Evolutionary conservation across 2,113 vertebrate species (phyloP), one percentile per base, ranked within the genome.

Genomic region (Silurus meridionalis): DNA sequence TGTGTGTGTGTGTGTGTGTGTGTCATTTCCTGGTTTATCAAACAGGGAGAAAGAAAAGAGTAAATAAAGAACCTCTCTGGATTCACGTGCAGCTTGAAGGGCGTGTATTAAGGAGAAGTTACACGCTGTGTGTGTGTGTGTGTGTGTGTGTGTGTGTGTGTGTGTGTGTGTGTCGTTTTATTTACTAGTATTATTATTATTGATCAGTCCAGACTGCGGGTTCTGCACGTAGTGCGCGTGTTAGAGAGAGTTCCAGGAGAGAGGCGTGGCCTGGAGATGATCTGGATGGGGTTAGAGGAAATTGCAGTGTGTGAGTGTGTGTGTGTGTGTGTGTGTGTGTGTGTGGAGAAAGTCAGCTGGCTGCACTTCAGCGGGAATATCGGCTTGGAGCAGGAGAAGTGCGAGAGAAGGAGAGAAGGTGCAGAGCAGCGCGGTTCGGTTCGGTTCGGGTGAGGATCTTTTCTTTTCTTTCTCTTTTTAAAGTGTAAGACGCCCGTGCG

Each of bases 331-430:
- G 78, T 23, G 53, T n/a, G 23, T 74, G 21, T 55, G 52, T 66
- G 37, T 15, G 53, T 17, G 75, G 17, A 13, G 69, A 60, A 46
- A 60, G 69, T 84, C 83, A 74, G 69, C 83, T 61, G 83, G 61
- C 5, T 66, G 23, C 1, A 28, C 2, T 17, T 67, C 46, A 4
- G 2, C 61, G 21, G 61, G 48, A 67, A 53, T 66, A 82, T 64
- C 64, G 25, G n/a, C 52, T 55, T 55, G 57, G 28, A 61, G 57
- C 5, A 60, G 25, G 72, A 71, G 19, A 67, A 58, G 82, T 13
- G n/a, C 9, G 67, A 14, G 48, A 71, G 50, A 66, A n/a, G 0
- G 67, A 14, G 48, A 71, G 50, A 66, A n/a, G 0, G n/a, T 52
- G 7, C 46, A 15, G 67, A 69, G 50, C 64, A 11, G 67, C 66